phyloP scores from a whole-genome alignment of 2,888 invertebrate species.

The Mechanitis messenoides region DNA sequence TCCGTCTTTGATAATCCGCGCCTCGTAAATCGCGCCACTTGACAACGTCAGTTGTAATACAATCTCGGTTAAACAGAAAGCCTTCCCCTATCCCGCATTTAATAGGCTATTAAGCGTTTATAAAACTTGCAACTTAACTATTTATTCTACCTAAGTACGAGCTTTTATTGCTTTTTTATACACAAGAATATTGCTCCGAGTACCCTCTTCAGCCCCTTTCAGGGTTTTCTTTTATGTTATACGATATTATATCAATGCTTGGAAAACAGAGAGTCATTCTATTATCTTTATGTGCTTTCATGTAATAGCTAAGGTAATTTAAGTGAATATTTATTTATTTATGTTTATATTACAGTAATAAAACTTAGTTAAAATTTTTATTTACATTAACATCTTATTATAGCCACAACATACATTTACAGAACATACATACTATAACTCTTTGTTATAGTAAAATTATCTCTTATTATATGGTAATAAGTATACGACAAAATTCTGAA shows the following conservation, averaged over 20 bases:
- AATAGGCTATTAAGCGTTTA: slow-evolving; percentile 20
- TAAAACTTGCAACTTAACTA: slow-evolving; percentile 22
- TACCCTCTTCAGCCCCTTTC: slow-evolving; percentile 18
- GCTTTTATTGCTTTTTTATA: slow-evolving; percentile 24
- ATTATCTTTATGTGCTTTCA: slow-evolving; percentile 12
- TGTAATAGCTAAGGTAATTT: slow-evolving; percentile 2
- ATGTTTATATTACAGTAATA: too few relatives aligned
- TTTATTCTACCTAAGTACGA: slow-evolving; percentile 20
- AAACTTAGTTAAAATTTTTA: too few relatives aligned
- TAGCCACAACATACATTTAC: too few relatives aligned
- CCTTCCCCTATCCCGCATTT: slow-evolving; percentile 13
- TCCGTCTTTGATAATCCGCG: neutral
- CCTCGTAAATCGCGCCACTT: neutral
- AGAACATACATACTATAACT: too few relatives aligned
- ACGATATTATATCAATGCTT: slow-evolving; percentile 19
- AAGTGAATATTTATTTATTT: neutral
- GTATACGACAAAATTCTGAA: too few relatives aligned
- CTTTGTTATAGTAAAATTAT: too few relatives aligned
- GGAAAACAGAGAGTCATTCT: slow-evolving; percentile 15
- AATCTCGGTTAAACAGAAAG: slow-evolving; percentile 21
- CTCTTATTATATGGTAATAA: too few relatives aligned
- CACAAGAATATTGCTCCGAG: slow-evolving; percentile 19
- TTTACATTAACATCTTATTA: too few relatives aligned
- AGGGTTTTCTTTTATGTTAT: slow-evolving; percentile 19
- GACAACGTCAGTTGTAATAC: slow-evolving; percentile 10